These are phyloP conservation scores for Panagrolaimus sp. DNA, from an alignment of 1,140 invertebrate genomes.

Conservation along the genomic window DNA sequence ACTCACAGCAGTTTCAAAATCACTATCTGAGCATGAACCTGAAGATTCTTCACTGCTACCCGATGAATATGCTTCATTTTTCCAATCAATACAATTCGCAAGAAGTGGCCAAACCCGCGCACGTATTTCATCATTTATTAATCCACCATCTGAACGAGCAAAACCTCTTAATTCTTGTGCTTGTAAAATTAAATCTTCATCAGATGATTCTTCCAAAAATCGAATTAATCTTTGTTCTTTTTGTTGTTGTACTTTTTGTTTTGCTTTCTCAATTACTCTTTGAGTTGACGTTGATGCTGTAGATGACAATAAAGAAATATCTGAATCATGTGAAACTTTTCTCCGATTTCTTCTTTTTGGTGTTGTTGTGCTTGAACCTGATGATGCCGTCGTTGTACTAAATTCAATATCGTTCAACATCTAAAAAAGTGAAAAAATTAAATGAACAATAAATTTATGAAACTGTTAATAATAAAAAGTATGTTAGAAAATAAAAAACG, in stretches of 20 bases:
- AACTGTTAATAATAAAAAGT: no score
- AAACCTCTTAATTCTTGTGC: neutral
- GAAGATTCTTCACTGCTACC: neutral
- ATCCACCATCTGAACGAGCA: neutral
- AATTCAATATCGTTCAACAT: neutral
- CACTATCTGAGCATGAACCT: neutral
- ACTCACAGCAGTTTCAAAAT: constrained; percentile 3
- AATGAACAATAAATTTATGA: no score
- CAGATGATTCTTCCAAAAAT: neutral
- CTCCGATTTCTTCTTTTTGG: neutral
- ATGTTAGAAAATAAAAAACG: no score
- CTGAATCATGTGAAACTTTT: neutral
- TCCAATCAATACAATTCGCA: neutral
- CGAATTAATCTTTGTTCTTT: neutral
- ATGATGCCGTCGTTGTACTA: neutral
- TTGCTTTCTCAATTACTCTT: neutral
- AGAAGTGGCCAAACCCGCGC: neutral
- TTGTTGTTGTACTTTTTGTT: neutral
- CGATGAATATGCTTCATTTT: neutral
- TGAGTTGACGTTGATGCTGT: neutral
- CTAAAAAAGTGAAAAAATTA: neutral
- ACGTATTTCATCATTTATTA: neutral
- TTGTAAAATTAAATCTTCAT: neutral
- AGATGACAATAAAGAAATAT: neutral
- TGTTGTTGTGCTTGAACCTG: neutral